Evolutionary conservation across 1,140 invertebrate species (phyloP), one percentile per base, ranked within the genome.

Genomic region (Panagrolaimus sp.): DNA sequence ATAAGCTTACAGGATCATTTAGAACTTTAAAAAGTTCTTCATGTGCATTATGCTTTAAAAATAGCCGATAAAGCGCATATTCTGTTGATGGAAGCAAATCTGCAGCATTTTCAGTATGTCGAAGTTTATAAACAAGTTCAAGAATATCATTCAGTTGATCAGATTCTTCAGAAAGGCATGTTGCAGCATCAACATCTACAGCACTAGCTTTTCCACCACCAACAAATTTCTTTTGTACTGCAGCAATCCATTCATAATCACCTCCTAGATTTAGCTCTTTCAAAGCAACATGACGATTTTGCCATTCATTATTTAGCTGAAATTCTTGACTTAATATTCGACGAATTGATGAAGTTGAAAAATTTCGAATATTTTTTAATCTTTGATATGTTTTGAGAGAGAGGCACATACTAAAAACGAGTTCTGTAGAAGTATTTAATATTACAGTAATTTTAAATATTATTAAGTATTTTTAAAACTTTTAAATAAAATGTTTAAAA

Each of bases 81-180:
- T 88, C 86, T 7, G 91, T 93, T 0, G 92, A 93, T 9, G 89
- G 87, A 14, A 91, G 83, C 0, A 87, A 88, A 72, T 89, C 88
- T 0, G 85, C 81, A 1, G 91, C 88, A 77, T 89, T 88, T 45
- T 87, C 84, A 13, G 88, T 89, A 64, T 88, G 82, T 72, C 92
- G 83, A 16, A 92, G 85, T 65, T 80, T 81, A 62, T 82, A 82
- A 20, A 78, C 46, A 3, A 81, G 62, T n/a, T 81, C 78, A 7
- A 78, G 61, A 27, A 82, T 61, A 63, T 81, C 79, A 20, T 69
- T 64, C 9, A 80, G 20, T 44, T 81, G 79, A 61, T 81, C 80
- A 23, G 66, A 51, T 27, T 78, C 68, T 45, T 74, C 69, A 20
- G 75, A 68, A 13, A 77, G 62, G 65, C 70, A 71, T 9, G 69